Conservation (phyloP, 2,888 invertebrate genomes). For the Mongoloraphidia duomilia region DNA sequence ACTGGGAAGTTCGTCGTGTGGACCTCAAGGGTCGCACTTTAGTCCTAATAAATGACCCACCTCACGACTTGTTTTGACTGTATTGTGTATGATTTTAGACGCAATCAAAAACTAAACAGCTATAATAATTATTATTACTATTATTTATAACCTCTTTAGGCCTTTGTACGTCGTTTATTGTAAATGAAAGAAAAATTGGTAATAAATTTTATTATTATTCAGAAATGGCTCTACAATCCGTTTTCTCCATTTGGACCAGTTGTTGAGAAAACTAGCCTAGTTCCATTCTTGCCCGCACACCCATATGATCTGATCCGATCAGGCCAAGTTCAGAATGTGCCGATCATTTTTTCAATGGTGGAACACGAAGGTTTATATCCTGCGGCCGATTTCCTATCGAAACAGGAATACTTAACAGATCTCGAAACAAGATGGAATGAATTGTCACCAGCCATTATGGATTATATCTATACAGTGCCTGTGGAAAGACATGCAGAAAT, state of each 20-base stretch:
- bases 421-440: constrained; percentile 25
- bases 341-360: constrained; percentile 53
- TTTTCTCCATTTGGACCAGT: constrained; percentile 62
- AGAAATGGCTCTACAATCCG: constrained; percentile 48
- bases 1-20: too few species aligned
- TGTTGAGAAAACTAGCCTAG: constrained; percentile 39
- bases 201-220: neutral
- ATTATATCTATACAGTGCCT: constrained; percentile 26
- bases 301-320: constrained; percentile 45
- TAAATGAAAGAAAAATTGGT: too few species aligned
- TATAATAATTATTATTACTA: neutral
- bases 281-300: constrained; percentile 49
- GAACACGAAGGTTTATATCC: constrained; percentile 63
- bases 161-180: neutral
- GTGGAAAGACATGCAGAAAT: constrained; percentile 16
- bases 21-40: too few species aligned
- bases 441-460: constrained; percentile 25
- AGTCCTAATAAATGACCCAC: too few species aligned
- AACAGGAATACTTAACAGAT: constrained; percentile 5
- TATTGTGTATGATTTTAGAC: too few species aligned
- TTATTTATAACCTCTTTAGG: neutral
- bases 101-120: neutral
- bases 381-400: constrained; percentile 22
- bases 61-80: too few species aligned
- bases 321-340: constrained; percentile 46